Conservation (phyloP, 2,113 vertebrate genomes). For the Platycercus adscitus region DNA sequence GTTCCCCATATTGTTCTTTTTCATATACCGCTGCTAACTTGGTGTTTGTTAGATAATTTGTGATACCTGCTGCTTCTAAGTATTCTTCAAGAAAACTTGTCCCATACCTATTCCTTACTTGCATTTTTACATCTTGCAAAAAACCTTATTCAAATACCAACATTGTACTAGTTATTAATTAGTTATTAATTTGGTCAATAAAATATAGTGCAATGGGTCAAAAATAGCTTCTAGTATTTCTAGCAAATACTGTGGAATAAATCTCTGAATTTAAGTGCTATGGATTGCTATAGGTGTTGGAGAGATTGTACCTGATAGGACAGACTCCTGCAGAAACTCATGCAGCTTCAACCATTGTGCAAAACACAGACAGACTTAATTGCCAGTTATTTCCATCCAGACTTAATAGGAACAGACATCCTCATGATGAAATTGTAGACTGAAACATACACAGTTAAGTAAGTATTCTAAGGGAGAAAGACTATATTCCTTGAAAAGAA, state of each 20-base stretch:
- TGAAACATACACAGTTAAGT: accelerated
- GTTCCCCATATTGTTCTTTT: background rate
- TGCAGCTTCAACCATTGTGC: background rate
- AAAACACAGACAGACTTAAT: background rate
- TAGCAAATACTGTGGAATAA: background rate
- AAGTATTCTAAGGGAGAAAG: background rate
- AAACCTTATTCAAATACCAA: background rate
- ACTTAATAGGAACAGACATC: background rate
- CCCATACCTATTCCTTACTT: background rate
- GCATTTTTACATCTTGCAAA: background rate
- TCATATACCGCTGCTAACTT: background rate
- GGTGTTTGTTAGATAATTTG: background rate
- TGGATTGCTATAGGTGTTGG: background rate
- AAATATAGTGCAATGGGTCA: background rate
- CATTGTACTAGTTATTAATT: background rate
- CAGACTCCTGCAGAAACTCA: background rate
- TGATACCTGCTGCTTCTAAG: background rate
- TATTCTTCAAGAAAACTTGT: background rate
- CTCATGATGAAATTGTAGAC: background rate
- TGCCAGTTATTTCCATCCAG: background rate
- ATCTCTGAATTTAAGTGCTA: background rate
- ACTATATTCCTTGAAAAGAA: background rate
- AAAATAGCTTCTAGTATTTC: background rate
- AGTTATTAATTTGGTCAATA: background rate
- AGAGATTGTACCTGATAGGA: background rate